These are phyloP conservation scores for Brenthis hecate DNA, from an alignment of 2,888 invertebrate genomes.

Conservation along the genomic window DNA sequence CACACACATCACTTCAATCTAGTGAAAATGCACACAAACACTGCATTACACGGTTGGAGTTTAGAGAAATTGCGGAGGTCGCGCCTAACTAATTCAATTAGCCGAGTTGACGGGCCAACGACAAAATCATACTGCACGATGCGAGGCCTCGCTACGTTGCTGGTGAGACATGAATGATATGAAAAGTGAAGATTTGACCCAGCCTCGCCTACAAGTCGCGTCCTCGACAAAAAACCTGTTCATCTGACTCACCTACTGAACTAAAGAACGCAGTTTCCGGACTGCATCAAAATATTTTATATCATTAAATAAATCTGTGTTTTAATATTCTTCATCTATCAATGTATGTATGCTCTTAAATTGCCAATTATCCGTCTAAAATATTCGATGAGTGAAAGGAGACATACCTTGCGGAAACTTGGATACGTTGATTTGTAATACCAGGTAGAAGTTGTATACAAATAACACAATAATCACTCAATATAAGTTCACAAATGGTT, in stretches of 20 bases:
- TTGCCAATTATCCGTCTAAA: conserved; percentile 56
- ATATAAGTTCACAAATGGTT: conserved; percentile 59
- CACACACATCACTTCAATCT: conserved; percentile 21
- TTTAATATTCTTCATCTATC: conserved; percentile 7
- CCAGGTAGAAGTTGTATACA: conserved; percentile 47
- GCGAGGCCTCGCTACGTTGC: conserved; percentile 41
- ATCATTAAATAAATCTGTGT: conserved; percentile 10
- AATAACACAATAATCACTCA: conserved; percentile 58
- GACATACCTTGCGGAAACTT: conserved; percentile 72
- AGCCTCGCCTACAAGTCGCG: conserved; percentile 54
- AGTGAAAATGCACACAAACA: conserved; percentile 55
- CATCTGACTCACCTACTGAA: conserved; percentile 69
- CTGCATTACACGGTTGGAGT: conserved; percentile 30
- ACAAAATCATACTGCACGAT: conserved; percentile 47
- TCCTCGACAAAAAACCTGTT: conserved; percentile 67
- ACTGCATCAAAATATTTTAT: conserved; percentile 44
- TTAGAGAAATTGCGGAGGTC: conserved; percentile 44
- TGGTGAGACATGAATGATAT: conserved; percentile 47
- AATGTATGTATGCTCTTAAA: conserved; percentile 43
- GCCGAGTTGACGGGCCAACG: conserved; percentile 38
- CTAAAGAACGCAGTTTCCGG: conserved; percentile 64
- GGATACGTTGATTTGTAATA: conserved; percentile 52
- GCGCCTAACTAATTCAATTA: conserved; percentile 63
- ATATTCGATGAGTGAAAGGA: conserved; percentile 77
- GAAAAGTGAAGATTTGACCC: conserved; percentile 60